Evolutionary conservation across 2,888 invertebrate genomes (phyloP), one percentile per base, ranked within the genome.

Genomic region (Coleophora flavipennella): DNA sequence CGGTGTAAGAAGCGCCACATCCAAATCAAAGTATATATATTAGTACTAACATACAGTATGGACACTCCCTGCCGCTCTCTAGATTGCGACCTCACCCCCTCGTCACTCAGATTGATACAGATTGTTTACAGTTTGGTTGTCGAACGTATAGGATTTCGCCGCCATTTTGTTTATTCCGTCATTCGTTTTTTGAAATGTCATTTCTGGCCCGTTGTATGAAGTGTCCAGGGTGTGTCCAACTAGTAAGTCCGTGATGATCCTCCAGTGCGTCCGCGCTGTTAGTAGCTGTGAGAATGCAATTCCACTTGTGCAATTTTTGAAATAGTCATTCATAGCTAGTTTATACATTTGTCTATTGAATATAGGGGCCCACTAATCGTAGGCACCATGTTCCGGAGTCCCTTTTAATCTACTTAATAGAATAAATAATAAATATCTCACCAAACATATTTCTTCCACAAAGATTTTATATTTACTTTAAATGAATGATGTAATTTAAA

Each of bases 261-360:
- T 62, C 63, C 61, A 59, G 63, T 67, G 70, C 67, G 61, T 67
- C 70, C 74, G 67, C 64, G 75, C 72, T 73, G 70, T 77, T 67
- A 65, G 63, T 77, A 79, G 83, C 79, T 83, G 83, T 83, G 80
- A 81, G 80, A 75, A 79, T 73, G 72, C 77, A 80, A 80, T 78
- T 76, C 76, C 79, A 83, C 78, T 78, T 81, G 83, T 84, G 83
- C 83, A 84, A 84, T 84, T 81, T 81, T 75, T 77, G 69, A 57
- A 76, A 84, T 83, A 83, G 83, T 83, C 81, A 79, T 81, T 78
- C 77, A 78, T 83, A 84, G 73, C 75, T 83, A 81, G 80, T 69
- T 74, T 79, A 79, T 75, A 80, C 81, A 80, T 75, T 78, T 75
- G 70, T 74, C 75, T 80, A 76, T 81, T 77, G 67, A 79, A 81